phyloP scores from a whole-genome alignment of 1,140 invertebrate genomes.

The Bombus breviceps region DNA sequence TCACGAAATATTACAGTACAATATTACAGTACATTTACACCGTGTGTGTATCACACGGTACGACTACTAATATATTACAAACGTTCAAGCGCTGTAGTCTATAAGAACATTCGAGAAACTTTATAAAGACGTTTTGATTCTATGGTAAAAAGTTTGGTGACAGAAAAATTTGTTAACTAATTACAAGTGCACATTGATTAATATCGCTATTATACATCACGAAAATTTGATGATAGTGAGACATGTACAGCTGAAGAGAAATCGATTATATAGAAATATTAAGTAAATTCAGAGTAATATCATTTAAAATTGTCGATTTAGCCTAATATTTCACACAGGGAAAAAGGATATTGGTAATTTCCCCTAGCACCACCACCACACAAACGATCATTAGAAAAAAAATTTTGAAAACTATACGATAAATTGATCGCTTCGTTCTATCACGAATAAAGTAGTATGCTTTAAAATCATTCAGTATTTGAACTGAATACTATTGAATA shows the following conservation, averaged over 20 bases:
- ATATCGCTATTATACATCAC: slow-evolving; percentile 21
- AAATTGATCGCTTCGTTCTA: background rate
- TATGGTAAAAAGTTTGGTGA: slow-evolving; percentile 23
- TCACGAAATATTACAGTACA: slow-evolving; percentile 46
- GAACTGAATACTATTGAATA: background rate
- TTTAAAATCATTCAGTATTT: background rate
- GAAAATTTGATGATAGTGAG: slow-evolving; percentile 26
- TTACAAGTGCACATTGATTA: slow-evolving; percentile 37
- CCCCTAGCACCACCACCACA: slow-evolving; percentile 38
- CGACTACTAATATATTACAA: slow-evolving; percentile 39
- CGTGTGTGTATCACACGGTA: slow-evolving; percentile 18
- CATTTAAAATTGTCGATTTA: slow-evolving; percentile 3
- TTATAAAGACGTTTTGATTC: background rate
- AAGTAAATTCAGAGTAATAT: slow-evolving; percentile 34
- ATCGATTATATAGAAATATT: slow-evolving; percentile 23
- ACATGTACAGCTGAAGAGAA: slow-evolving; percentile 10
- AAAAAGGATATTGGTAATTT: slow-evolving; percentile 9
- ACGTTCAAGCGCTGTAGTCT: slow-evolving; percentile 2
- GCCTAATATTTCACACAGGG: background rate
- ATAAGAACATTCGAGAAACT: background rate
- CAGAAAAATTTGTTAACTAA: slow-evolving; percentile 24
- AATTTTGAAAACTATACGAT: background rate
- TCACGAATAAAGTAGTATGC: background rate
- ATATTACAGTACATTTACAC: slow-evolving; percentile 10
- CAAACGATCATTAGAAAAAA: background rate